phyloP scores from a whole-genome alignment of 2,888 invertebrate genomes.

The Cynaeus angustus region DNA sequence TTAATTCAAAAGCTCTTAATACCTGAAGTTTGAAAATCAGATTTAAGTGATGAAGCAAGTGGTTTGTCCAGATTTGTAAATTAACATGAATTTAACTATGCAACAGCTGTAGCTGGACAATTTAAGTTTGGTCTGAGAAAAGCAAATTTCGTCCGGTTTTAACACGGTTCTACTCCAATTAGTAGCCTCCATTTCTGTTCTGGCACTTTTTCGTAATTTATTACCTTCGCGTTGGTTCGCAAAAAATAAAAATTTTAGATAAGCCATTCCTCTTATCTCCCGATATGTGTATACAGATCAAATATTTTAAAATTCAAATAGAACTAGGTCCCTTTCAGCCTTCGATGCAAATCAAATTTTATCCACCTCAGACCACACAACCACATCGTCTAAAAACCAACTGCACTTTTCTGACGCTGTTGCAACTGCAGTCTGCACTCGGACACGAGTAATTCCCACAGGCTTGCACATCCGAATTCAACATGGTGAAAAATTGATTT shows the following conservation, averaged over 20 bases:
- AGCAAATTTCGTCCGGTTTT: no score
- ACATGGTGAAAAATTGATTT: slow-evolving; percentile 11
- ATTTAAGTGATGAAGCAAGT: no score
- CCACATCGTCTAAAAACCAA: neutral
- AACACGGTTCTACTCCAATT: no score
- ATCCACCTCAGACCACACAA: neutral
- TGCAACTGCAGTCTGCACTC: slow-evolving; percentile 17
- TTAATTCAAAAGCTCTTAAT: no score
- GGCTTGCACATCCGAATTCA: slow-evolving; percentile 9
- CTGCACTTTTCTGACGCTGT: slow-evolving; percentile 6
- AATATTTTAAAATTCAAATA: slow-evolving; percentile 36
- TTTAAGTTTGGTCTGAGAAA: no score
- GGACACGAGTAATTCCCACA: slow-evolving; percentile 11
- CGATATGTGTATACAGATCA: slow-evolving; percentile 24
- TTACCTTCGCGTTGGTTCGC: neutral
- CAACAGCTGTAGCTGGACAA: no score
- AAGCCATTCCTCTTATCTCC: slow-evolving; percentile 15
- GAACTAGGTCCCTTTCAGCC: slow-evolving; percentile 15
- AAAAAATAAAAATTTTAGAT: slow-evolving; percentile 17
- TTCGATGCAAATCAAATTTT: slow-evolving; percentile 27
- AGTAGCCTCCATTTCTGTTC: no score
- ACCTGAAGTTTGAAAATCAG: no score
- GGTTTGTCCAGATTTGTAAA: no score
- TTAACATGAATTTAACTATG: no score
- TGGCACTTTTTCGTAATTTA: neutral